A percentile compares a stretch with the other conserved stretches of the same genome.
Evolutionary conservation across 2,113 vertebrate species (phyloP).

Genomic region (Megaptera novaeangliae): DNA sequence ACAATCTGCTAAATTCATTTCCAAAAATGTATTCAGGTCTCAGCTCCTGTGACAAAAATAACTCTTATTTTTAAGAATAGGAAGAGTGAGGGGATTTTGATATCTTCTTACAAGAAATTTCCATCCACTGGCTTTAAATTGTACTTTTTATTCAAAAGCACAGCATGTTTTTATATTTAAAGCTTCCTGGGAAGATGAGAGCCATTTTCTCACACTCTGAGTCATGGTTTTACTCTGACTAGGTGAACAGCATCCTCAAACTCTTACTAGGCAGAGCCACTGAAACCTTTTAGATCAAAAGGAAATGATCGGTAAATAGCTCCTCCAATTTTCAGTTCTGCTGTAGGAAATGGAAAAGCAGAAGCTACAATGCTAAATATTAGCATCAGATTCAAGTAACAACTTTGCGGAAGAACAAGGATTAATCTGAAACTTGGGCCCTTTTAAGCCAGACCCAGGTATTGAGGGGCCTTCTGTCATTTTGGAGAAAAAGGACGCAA

Average conservation of each 20-base stretch:
- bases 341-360: constrained; percentile 41
- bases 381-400: neutral
- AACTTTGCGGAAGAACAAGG: neutral
- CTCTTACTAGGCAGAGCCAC: constrained; percentile 17
- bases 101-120: constrained; percentile 66
- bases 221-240: constrained; percentile 30
- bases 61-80: constrained; percentile 63
- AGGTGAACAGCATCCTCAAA: neutral
- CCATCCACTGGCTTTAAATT: constrained; percentile 47
- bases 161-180: constrained; percentile 2
- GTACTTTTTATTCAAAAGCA: constrained; percentile 57
- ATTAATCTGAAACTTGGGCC: neutral
- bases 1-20: neutral
- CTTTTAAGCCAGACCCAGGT: neutral
- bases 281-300: neutral
- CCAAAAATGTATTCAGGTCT: neutral
- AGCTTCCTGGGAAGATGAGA: constrained; percentile 46
- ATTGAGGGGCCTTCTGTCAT: neutral
- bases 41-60: constrained; percentile 48
- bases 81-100: neutral
- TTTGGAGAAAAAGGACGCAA: neutral
- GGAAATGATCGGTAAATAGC: neutral
- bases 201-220: constrained; percentile 21
- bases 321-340: neutral
- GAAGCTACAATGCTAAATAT: neutral